A percentile compares a stretch with the other conserved stretches of the same genome.
Evolutionary conservation across 2,888 invertebrate species (phyloP).

Genomic region (Leptopilina drosophilae): DNA sequence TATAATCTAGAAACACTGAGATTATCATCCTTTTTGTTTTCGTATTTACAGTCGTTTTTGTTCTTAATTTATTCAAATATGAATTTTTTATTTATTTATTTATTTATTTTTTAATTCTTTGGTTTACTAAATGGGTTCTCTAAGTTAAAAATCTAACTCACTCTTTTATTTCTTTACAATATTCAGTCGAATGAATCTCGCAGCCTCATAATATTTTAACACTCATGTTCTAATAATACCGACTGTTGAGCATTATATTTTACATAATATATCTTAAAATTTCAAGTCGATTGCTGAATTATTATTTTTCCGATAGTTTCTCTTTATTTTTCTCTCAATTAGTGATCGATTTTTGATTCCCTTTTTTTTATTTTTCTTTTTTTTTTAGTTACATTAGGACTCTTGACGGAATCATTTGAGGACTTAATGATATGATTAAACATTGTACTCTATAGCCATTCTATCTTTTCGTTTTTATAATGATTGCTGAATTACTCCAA

Average conservation of each 20-base stretch:
- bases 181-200: slow-evolving; percentile 34
- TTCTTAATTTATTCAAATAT: slow-evolving; percentile 5
- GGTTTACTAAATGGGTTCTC: background rate
- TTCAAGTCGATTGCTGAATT: slow-evolving; percentile 45
- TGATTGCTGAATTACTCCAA: background rate
- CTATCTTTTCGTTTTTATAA: slow-evolving; percentile 44
- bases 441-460: slow-evolving; percentile 62
- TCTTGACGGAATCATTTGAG: slow-evolving; percentile 62
- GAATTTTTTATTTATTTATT: slow-evolving; percentile 3
- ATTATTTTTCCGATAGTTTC: background rate
- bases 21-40: slow-evolving; percentile 58
- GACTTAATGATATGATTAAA: slow-evolving; percentile 67
- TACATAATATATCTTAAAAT: slow-evolving; percentile 41
- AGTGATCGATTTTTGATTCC: slow-evolving; percentile 52
- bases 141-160: slow-evolving; percentile 29
- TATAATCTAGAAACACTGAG: slow-evolving; percentile 72
- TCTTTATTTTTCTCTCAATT: slow-evolving; percentile 29
- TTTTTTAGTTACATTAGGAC: slow-evolving; percentile 52
- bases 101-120: slow-evolving; percentile 32
- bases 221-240: slow-evolving; percentile 25
- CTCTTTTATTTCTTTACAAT: slow-evolving; percentile 36
- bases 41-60: slow-evolving; percentile 69
- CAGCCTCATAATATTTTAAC: slow-evolving; percentile 30
- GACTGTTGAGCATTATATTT: slow-evolving; percentile 52
- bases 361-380: slow-evolving; percentile 13